Percentiles rank a stretch among this genome's conserved stretches.
Evolutionary conservation across 2,888 invertebrate species (phyloP).

Genomic region (Drosophila vallismaia): DNA sequence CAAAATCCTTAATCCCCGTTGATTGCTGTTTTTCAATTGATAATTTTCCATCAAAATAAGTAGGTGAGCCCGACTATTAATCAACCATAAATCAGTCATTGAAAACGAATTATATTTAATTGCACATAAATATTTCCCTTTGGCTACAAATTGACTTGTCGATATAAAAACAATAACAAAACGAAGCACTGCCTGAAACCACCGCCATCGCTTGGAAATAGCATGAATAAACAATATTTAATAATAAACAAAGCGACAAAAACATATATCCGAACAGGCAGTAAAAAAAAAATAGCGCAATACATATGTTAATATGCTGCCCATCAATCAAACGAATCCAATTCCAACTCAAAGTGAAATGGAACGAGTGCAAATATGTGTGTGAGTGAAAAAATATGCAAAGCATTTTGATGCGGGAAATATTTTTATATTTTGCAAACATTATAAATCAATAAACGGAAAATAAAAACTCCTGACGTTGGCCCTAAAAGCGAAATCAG

Average conservation of each 20-base stretch:
- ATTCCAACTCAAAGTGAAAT: constrained; percentile 52
- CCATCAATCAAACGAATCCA: constrained; percentile 68
- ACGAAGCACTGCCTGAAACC: not conserved
- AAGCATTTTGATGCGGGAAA: constrained; percentile 52
- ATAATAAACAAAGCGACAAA: constrained; percentile 39
- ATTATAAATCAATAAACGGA: constrained; percentile 60
- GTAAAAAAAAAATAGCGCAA: constrained; percentile 32
- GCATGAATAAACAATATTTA: constrained; percentile 38
- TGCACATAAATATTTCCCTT: constrained; percentile 31
- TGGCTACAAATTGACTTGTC: constrained; percentile 31
- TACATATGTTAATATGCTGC: constrained; percentile 54
- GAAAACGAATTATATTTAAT: constrained; percentile 55
- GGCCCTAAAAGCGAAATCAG: constrained; percentile 9
- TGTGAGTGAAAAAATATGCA: constrained; percentile 51
- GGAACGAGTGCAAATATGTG: constrained; percentile 32
- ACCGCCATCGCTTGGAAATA: constrained; percentile 17
- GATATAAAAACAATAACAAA: constrained; percentile 30
- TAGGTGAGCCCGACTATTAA: constrained; percentile 44
- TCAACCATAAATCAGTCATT: constrained; percentile 48
- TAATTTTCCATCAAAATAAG: constrained; percentile 12
- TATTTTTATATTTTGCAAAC: constrained; percentile 59
- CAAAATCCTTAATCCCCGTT: constrained; percentile 16
- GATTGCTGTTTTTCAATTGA: constrained; percentile 21
- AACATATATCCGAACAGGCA: not conserved
- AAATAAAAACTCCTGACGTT: constrained; percentile 18